Conservation (phyloP, 2,113 vertebrate genomes). For the Larimichthys crocea region DNA sequence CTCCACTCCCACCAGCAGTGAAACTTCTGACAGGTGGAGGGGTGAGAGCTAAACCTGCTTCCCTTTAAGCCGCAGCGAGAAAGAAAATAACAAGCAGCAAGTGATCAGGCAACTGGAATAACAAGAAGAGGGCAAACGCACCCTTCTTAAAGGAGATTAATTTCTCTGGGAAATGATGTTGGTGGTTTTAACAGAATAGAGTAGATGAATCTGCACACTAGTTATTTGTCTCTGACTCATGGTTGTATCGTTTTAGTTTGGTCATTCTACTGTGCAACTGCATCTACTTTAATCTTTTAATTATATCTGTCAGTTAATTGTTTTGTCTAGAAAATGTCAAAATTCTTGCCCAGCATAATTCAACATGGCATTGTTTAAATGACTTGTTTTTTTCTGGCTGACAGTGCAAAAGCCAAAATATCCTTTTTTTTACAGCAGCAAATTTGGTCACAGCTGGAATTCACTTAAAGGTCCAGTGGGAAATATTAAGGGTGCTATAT, state of each 20-base stretch:
- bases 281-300: background rate
- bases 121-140: constrained; percentile 53
- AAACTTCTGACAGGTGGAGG: constrained; percentile 85
- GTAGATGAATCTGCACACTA: background rate
- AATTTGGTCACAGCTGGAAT: background rate
- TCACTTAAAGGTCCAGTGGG: too few species aligned
- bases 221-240: background rate
- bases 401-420: constrained; percentile 10
- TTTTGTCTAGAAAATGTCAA: constrained; percentile 4
- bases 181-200: background rate
- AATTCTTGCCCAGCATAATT: background rate
- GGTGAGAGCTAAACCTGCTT: constrained; percentile 85
- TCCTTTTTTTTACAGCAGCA: background rate
- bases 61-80: constrained; percentile 77
- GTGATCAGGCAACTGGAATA: constrained; percentile 71
- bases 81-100: constrained; percentile 67
- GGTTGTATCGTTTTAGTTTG: background rate
- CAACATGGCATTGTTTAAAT: background rate
- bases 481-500: too few species aligned
- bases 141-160: constrained; percentile 7
- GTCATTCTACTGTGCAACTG: background rate
- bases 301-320: background rate
- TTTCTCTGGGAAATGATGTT: constrained; percentile 16
- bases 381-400: background rate
- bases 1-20: constrained; percentile 9